A percentile compares a stretch with the other conserved stretches of the same genome.
Evolutionary conservation across 1,140 invertebrate genomes (phyloP).

Genomic region (Mesaphorura yosii): DNA sequence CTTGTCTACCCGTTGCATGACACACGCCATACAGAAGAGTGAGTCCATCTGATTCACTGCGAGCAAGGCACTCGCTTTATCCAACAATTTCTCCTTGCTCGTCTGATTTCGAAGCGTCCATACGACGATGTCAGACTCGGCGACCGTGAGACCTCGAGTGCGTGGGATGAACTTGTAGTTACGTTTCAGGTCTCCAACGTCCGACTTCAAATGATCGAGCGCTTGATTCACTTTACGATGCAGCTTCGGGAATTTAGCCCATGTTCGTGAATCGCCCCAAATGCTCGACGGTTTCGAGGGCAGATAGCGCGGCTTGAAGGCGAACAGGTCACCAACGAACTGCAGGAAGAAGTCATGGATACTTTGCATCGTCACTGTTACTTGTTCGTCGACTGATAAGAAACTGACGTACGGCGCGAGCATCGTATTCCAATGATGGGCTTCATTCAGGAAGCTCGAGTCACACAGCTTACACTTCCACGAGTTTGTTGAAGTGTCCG

Average conservation of each 20-base stretch:
- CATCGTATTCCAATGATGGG: slow-evolving; percentile 11
- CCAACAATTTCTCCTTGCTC: not conserved
- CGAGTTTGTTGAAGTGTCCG: not conserved
- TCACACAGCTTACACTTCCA: slow-evolving; percentile 14
- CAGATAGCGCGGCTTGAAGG: slow-evolving; percentile 5
- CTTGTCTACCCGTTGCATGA: not conserved
- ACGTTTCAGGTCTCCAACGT: too few species aligned
- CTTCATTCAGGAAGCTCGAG: slow-evolving; percentile 5
- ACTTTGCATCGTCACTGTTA: slow-evolving; percentile 2
- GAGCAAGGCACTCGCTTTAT: too few species aligned
- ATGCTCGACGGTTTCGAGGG: slow-evolving; percentile 1
- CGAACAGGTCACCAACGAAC: slow-evolving; percentile 4
- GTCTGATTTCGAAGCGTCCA: not conserved
- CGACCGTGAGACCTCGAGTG: too few species aligned
- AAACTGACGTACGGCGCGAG: slow-evolving; percentile 10
- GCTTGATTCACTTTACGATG: too few species aligned
- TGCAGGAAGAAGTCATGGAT: not conserved
- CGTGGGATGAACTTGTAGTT: too few species aligned
- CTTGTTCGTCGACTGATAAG: not conserved
- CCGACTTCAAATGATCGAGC: too few species aligned
- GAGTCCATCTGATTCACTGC: slow-evolving; percentile 7
- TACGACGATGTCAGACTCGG: too few species aligned
- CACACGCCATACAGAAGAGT: slow-evolving; percentile 11
- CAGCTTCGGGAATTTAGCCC: slow-evolving; percentile 1
- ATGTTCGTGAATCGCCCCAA: slow-evolving; percentile 1